Base-by-base conservation (phyloP, 2,797 vertebrate genomes). In the Hypotaenidia philippensis region DNA sequence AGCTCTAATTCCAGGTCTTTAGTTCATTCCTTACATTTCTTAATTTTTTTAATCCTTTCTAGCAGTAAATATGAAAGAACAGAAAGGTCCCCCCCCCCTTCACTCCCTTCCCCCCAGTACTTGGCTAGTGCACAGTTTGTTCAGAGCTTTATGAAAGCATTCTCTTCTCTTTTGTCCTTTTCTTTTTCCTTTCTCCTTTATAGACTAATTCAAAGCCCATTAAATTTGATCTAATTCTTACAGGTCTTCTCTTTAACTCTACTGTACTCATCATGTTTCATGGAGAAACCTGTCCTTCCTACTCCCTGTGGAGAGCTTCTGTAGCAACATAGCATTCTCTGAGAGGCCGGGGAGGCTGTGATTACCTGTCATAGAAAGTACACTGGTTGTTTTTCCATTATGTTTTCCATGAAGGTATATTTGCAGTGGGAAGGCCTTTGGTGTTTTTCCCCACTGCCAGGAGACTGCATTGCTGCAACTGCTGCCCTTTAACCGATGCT, bases 21-120 rank as follows among this genome's bases (percentile, higher is more conserved):
- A 92, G 78, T 87, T 95, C 61, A 76, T 87, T 83, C 34, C 14
- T 32, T 84, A 76, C 12, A 9, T 56, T 76, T 90, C 70, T 53
- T 85, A 92, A 47, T 45, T 81, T 83, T 87, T 86, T 65, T 96
- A 96, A 93, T 82, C 79, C 56, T 47, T 83, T 92, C 89, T 52
- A 75, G 47, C 26, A 26, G 85, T 56, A 34, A 74, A 11, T 74
- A 6, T 26, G 34, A 56, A 84, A 44, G 89, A 95, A 70, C n/a
- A 75, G 49, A 66, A 94, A 84, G 86, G 5, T 77, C 47, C 32
- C 45, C 21, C 21, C 45, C 41, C 8, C 41, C 18, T 11, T 18
- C 17, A 6, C 40, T 5, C 40, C 44, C 20, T 20, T 5, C 22
- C 27, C 34, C 50, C 38, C 44, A 32, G 23, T 90, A 13, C 23